phyloP scores from a whole-genome alignment of 37 sponge, comb jelly and placozoan genomes.

The Theonella swinhoei region DNA sequence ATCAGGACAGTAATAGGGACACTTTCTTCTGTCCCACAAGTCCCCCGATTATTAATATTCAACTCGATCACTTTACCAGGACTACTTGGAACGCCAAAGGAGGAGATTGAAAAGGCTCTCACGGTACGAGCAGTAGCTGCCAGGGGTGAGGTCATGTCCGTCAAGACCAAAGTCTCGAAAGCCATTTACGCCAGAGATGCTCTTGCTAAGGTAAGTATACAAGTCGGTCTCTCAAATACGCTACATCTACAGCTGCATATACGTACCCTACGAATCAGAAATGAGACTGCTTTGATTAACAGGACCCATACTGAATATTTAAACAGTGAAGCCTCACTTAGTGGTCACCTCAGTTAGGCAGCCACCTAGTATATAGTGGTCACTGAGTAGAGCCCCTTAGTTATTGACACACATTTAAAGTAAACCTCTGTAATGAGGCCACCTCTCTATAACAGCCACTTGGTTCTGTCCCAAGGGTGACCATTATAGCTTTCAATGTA shows the following conservation, averaged over 20 bases:
- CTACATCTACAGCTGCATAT: not conserved
- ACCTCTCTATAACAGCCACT: too few species aligned
- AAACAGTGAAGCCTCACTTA: too few species aligned
- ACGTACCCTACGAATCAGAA: too few species aligned
- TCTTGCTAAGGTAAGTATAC: slow-evolving; percentile 67
- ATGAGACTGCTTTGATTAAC: not conserved
- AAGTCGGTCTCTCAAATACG: not conserved
- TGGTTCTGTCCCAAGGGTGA: too few species aligned
- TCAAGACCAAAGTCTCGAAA: slow-evolving; percentile 14
- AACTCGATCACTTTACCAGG: too few species aligned
- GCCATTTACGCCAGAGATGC: slow-evolving; percentile 69
- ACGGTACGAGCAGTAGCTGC: slow-evolving; percentile 45
- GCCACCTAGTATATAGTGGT: not conserved
- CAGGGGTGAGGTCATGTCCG: slow-evolving; percentile 41
- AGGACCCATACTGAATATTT: not conserved
- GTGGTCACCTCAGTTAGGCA: too few species aligned
- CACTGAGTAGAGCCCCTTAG: not conserved
- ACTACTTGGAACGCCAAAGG: slow-evolving; percentile 38
- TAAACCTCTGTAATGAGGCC: too few species aligned
- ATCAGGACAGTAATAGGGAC: too few species aligned
- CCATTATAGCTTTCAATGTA: too few species aligned
- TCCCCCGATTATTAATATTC: too few species aligned
- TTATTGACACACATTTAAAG: not conserved
- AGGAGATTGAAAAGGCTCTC: slow-evolving; percentile 33
- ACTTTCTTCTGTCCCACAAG: too few species aligned